Percentiles rank a stretch among this genome's conserved stretches.
These are phyloP conservation scores for Eurosta solidaginis DNA, from an alignment of 1,140 invertebrate species.

Conservation along the genomic window DNA sequence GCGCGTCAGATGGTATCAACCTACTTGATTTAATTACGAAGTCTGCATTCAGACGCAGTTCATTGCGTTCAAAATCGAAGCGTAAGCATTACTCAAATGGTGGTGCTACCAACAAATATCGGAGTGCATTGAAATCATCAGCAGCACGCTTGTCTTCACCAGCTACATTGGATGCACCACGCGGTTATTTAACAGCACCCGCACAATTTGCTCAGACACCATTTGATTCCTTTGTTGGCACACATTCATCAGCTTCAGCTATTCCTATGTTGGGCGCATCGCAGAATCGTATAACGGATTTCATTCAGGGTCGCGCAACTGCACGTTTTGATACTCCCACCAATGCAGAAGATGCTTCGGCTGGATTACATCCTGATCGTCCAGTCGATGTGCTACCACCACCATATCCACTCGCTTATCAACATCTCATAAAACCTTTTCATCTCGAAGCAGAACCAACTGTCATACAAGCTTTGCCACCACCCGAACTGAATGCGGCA, in stretches of 20 bases:
- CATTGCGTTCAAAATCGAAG: conserved; percentile 36
- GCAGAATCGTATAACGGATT: conserved; percentile 49
- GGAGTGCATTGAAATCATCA: neutral
- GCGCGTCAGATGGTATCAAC: conserved; percentile 52
- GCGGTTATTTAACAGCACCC: neutral
- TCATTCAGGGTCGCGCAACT: conserved; percentile 64
- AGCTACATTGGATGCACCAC: neutral
- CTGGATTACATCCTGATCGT: conserved; percentile 43
- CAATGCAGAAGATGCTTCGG: conserved; percentile 41
- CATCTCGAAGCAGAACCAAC: conserved; percentile 54
- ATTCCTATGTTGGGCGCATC: neutral
- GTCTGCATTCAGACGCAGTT: conserved; percentile 39
- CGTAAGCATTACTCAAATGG: conserved; percentile 41
- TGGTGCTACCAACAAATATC: neutral
- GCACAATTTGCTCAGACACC: neutral
- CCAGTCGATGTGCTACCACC: conserved; percentile 55
- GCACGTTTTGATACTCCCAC: conserved; percentile 62
- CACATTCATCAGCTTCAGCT: neutral
- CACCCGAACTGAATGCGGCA: conserved; percentile 35
- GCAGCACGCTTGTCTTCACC: neutral
- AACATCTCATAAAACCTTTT: conserved; percentile 54
- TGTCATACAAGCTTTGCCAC: conserved; percentile 52
- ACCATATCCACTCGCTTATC: conserved; percentile 48
- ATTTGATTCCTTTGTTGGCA: neutral
- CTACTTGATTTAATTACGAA: conserved; percentile 60